Evolutionary conservation across 2,113 vertebrate species (phyloP).

Genomic region (Psophia crepitans): DNA sequence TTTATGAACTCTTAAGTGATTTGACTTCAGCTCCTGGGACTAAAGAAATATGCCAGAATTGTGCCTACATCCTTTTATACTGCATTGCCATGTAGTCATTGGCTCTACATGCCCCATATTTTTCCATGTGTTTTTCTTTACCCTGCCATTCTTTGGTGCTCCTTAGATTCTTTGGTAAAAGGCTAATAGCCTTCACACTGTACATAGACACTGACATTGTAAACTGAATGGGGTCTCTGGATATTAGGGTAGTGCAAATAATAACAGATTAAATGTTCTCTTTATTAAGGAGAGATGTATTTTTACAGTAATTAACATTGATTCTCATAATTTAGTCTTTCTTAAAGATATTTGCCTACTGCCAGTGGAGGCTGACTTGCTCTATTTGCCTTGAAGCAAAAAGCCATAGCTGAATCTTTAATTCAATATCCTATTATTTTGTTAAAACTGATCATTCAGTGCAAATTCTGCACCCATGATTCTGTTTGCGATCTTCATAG

Average conservation of each 20-base stretch:
- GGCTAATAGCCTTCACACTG: neutral
- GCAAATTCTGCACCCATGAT: rapidly evolving
- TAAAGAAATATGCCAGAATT: neutral
- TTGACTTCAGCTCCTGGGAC: neutral
- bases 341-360: neutral
- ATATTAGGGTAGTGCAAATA: neutral
- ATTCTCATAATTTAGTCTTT: neutral
- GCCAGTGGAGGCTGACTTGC: neutral
- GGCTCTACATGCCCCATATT: rapidly evolving
- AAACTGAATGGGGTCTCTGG: neutral
- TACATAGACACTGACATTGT: neutral
- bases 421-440: neutral
- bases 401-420: neutral
- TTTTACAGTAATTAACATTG: neutral
- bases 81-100: neutral
- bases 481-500: neutral
- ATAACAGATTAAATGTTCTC: neutral
- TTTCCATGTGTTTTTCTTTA: neutral
- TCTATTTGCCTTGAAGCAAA: neutral
- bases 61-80: neutral
- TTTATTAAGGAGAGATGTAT: neutral
- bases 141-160: neutral
- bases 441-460: neutral
- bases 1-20: neutral
- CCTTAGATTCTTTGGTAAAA: neutral